phyloP scores from a whole-genome alignment of 2,888 invertebrate genomes.

The Xestia sexstrigata region DNA sequence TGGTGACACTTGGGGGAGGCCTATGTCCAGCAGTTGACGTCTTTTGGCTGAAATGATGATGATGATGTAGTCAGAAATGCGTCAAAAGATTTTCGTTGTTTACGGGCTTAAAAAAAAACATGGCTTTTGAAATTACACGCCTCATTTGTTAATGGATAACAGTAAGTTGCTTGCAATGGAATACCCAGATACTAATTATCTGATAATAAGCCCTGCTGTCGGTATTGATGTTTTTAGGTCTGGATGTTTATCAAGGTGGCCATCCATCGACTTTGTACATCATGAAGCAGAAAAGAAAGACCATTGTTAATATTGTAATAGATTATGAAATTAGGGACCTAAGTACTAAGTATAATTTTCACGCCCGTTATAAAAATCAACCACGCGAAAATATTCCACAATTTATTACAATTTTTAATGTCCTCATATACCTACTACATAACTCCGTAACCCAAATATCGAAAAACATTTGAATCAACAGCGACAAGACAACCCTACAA shows the following conservation, averaged over 20 bases:
- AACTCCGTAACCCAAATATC: not conserved
- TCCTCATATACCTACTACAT: not conserved
- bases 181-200: not conserved
- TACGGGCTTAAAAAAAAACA: too few species aligned
- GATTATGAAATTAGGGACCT: not conserved
- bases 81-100: too few species aligned
- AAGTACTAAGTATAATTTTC: not conserved
- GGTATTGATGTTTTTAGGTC: not conserved
- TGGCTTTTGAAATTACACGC: too few species aligned
- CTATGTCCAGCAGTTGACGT: too few species aligned
- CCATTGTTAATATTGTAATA: not conserved
- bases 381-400: not conserved
- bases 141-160: too few species aligned
- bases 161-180: not conserved
- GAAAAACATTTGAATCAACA: not conserved
- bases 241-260: not conserved
- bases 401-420: not conserved
- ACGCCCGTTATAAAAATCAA: conserved; percentile 7
- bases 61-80: too few species aligned
- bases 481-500: conserved; percentile 77
- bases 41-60: too few species aligned
- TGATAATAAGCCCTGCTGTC: not conserved
- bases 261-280: not conserved
- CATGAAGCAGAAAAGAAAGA: not conserved
- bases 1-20: too few species aligned